These are phyloP conservation scores for Meghimatium bilineatum DNA, from an alignment of 2,888 invertebrate species.

Conservation along the genomic window DNA sequence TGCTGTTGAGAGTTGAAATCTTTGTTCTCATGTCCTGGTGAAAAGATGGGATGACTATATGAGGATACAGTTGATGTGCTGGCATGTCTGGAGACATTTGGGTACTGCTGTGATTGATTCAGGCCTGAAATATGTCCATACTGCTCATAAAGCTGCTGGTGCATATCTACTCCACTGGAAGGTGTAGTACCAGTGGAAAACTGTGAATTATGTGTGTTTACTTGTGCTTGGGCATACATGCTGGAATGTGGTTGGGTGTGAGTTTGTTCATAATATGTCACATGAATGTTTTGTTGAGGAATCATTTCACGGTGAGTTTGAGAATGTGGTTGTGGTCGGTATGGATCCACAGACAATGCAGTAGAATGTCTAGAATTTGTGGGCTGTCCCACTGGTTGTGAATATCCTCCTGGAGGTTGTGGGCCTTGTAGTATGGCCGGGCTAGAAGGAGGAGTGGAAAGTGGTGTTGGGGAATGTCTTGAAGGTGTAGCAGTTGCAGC, in stretches of 20 bases:
- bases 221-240: background rate
- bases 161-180: background rate
- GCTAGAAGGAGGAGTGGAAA: background rate
- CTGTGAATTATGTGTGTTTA: constrained; percentile 7
- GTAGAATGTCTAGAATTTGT: background rate
- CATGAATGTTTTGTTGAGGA: constrained; percentile 36
- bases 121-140: constrained; percentile 15
- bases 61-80: constrained; percentile 61
- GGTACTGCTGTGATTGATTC: constrained; percentile 35
- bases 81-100: constrained; percentile 33
- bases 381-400: background rate
- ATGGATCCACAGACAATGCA: background rate
- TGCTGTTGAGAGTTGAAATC: constrained; percentile 27
- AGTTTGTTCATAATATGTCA: background rate
- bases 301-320: constrained; percentile 6
- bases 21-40: constrained; percentile 55
- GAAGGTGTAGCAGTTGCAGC: constrained; percentile 2
- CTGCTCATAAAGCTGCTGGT: constrained; percentile 24
- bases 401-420: background rate
- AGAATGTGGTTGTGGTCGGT: background rate
- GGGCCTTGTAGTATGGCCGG: background rate
- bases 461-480: constrained; percentile 19
- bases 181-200: background rate
- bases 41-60: constrained; percentile 60
- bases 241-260: background rate